Evolutionary conservation across 2,113 vertebrate species (phyloP).

Genomic region (Oreocharis arfaki): DNA sequence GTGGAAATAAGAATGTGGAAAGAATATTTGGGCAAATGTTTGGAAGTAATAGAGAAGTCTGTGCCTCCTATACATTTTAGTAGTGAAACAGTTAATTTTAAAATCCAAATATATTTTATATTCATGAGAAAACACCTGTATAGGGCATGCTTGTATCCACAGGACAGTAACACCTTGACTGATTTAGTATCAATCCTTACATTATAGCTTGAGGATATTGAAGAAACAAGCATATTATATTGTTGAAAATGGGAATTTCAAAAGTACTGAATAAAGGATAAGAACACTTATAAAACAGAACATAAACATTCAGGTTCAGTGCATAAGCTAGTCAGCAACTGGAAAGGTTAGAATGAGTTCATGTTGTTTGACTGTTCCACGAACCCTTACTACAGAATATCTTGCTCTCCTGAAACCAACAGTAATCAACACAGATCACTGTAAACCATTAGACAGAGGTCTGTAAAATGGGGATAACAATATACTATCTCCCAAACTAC

Average conservation of each 20-base stretch:
- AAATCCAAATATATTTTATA: background rate
- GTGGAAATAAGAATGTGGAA: background rate
- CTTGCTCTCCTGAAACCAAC: background rate
- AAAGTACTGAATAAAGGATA: slow-evolving; percentile 10
- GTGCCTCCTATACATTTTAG: background rate
- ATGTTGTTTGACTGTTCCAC: background rate
- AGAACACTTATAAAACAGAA: background rate
- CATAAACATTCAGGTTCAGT: background rate
- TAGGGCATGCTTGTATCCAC: background rate
- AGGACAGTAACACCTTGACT: background rate
- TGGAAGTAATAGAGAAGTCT: background rate
- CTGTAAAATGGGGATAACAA: background rate
- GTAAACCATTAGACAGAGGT: background rate
- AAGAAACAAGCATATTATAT: background rate
- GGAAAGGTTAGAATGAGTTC: background rate
- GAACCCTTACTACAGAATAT: background rate
- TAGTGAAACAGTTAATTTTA: background rate
- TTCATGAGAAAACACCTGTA: background rate
- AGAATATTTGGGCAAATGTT: background rate
- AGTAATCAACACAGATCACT: background rate
- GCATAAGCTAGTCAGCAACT: background rate
- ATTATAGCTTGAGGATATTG: background rate
- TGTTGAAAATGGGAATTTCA: background rate
- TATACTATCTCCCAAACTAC: background rate
- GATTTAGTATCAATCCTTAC: background rate